phyloP scores from a whole-genome alignment of 2,797 vertebrate genomes.

The Forpus xanthops region DNA sequence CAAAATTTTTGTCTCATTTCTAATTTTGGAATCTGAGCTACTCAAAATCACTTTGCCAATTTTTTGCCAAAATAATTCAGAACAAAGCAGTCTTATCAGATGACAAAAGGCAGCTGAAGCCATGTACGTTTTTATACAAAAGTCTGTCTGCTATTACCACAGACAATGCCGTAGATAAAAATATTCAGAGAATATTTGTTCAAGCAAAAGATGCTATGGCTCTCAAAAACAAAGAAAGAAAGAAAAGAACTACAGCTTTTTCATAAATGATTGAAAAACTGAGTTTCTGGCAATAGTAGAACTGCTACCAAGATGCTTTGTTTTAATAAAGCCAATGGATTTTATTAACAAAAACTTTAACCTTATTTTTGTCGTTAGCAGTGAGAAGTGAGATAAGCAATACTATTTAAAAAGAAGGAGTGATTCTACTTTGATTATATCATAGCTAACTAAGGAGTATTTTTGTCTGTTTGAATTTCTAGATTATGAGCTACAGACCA shows the following conservation, averaged over 20 bases:
- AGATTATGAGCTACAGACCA: background rate
- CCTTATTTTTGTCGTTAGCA: background rate
- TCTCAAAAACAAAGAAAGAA: background rate
- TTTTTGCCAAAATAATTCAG: slow-evolving; percentile 20
- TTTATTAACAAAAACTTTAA: background rate
- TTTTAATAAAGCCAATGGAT: background rate
- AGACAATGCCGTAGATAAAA: slow-evolving; percentile 19
- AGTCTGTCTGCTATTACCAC: slow-evolving; percentile 27
- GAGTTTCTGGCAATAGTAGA: background rate
- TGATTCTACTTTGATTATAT: rapidly evolving
- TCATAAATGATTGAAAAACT: background rate
- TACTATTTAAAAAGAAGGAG: background rate
- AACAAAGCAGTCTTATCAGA: slow-evolving; percentile 57
- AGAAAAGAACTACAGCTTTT: background rate
- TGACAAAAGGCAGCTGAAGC: slow-evolving; percentile 55
- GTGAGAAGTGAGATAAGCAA: background rate
- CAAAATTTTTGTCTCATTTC: slow-evolving; percentile 42
- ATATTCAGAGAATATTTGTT: slow-evolving; percentile 11
- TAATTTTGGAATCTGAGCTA: slow-evolving; percentile 12
- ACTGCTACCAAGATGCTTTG: background rate
- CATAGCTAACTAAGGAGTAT: background rate
- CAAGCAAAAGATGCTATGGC: background rate
- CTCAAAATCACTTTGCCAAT: slow-evolving; percentile 19
- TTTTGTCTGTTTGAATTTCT: background rate
- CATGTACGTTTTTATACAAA: background rate